Percentiles rank a stretch among this genome's conserved stretches.
phyloP scores from a whole-genome alignment of 2,113 vertebrate species.

The Brachyistius frenatus region DNA sequence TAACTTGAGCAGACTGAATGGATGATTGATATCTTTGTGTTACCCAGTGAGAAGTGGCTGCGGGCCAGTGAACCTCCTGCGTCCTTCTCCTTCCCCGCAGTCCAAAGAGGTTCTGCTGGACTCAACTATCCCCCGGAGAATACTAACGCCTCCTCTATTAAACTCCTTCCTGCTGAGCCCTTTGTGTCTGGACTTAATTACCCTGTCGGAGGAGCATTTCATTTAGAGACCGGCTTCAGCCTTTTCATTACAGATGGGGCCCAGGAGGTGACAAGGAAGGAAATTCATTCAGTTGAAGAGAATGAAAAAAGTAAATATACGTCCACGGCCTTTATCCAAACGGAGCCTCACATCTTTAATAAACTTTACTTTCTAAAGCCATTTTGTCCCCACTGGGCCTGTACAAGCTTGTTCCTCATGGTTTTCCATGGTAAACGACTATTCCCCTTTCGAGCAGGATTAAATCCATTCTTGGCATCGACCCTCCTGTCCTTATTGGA shows the following conservation, averaged over 20 bases:
- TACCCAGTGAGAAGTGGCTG: slow-evolving; percentile 40
- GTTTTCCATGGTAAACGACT: slow-evolving; percentile 22
- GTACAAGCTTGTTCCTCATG: slow-evolving; percentile 11
- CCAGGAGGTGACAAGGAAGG: slow-evolving; percentile 32
- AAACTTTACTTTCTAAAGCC: slow-evolving; percentile 49
- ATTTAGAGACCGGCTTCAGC: slow-evolving; percentile 63
- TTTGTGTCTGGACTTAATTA: slow-evolving; percentile 84
- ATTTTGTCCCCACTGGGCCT: not conserved
- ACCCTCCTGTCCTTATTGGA: slow-evolving; percentile 42
- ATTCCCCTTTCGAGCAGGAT: slow-evolving; percentile 48
- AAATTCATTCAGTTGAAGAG: slow-evolving; percentile 57
- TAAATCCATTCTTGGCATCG: slow-evolving; percentile 50
- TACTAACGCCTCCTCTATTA: slow-evolving; percentile 73
- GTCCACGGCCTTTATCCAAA: slow-evolving; percentile 16
- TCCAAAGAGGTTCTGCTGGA: slow-evolving; percentile 57
- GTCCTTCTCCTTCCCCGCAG: slow-evolving; percentile 34
- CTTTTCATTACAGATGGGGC: slow-evolving; percentile 71
- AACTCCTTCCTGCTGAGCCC: slow-evolving; percentile 80
- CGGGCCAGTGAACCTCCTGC: slow-evolving; percentile 39
- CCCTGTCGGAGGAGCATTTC: slow-evolving; percentile 69
- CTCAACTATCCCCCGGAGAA: slow-evolving; percentile 57
- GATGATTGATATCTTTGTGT: slow-evolving; percentile 40
- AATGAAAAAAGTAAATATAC: slow-evolving; percentile 63
- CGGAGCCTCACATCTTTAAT: slow-evolving; percentile 26
- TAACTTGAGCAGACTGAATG: slow-evolving; percentile 32